Evolutionary conservation across 1,140 invertebrate species (phyloP), one percentile per base, ranked within the genome.

Genomic region (Vollenhovia emeryi): DNA sequence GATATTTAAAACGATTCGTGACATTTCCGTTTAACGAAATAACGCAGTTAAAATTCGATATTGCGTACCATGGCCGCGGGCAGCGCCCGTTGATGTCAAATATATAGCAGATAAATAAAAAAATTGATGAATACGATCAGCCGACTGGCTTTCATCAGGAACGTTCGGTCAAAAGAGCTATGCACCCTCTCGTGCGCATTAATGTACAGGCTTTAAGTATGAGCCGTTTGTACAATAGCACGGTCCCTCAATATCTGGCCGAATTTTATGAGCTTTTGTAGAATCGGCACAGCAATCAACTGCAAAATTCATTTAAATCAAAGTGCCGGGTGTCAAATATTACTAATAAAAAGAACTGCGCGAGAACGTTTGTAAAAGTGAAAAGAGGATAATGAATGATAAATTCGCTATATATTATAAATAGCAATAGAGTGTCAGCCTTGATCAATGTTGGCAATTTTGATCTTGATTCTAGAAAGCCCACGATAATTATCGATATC

Each of bases 311-410:
- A 88, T 79, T 68, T 15, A 36, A 52, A 79, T 52, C 11, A 79
- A 79, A 36, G 18, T 18, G n/a, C 21, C 6, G 11, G 33, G 80
- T 88, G 66, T 36, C 36, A 43, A 55, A 43, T 48, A 52, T 86
- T 69, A 62, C 75, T 87, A 52, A 75, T 55, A 48, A 84, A 55
- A 71, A 43, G 40, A 48, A 57, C n/a, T 73, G 52, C 40, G n/a
- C 30, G 9, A 50, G n/a, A 48, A 50, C 43, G 7, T 36, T 0
- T 36, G 33, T 24, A 66, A 52, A 40, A 48, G 21, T 1, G 7
- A 27, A 52, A 30, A 48, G 43, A n/a, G 43, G 4, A 27, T n/a
- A 7, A 74, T 3, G 3, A 64, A n/a, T 62, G 30, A 4, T 60
- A 13, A 3, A 18, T 21, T 76, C 15, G 9, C 9, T 13, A 62